Evolutionary conservation across 2,888 invertebrate genomes (phyloP), one percentile per base, ranked within the genome.

Genomic region (Tachina lurida): DNA sequence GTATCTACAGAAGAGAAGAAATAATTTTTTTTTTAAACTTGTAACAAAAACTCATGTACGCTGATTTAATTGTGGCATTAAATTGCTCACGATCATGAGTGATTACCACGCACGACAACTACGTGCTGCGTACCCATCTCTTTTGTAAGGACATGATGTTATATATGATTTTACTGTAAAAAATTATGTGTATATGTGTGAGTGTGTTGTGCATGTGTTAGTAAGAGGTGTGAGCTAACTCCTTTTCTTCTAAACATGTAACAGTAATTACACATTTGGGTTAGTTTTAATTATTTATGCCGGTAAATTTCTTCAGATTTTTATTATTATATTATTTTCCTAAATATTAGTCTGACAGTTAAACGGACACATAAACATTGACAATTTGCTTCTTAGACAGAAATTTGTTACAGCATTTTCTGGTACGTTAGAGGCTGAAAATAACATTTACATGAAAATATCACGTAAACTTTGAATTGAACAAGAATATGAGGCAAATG

Each of bases 401-500:
- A 56, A 63, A 65, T 73, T 73, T 65, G 79, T 65, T 39, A 56
- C 41, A 73, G 47, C 56, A 65, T 15, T 47, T 60, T 58, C 47
- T 68, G 17, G 49, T 60, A 47, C 17, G 22, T 31, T 10, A 15
- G 13, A 47, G 45, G 31, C 58, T 19, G 15, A 13, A 47, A 49
- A 52, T 3, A 49, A 56, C 31, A n/a, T 67, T 56, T 56, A 31
- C 56, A 47, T 4, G n/a, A 15, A 65, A 67, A 70, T 43, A 81
- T 54, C 68, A 75, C 74, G 81, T 81, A 54, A 81, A 81, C 54
- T 31, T 41, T 62, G 54, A 81, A 60, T 31, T 10, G 22, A 62
- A 45, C 43, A 54, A 39, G 62, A 52, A 62, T 62, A n/a, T 62
- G 54, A 75, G 75, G 68, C 60, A 74, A 58, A 67, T 80, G 49